Evolutionary conservation across 2,888 invertebrate species (phyloP).

Genomic region (Rhogogaster chlorosoma): DNA sequence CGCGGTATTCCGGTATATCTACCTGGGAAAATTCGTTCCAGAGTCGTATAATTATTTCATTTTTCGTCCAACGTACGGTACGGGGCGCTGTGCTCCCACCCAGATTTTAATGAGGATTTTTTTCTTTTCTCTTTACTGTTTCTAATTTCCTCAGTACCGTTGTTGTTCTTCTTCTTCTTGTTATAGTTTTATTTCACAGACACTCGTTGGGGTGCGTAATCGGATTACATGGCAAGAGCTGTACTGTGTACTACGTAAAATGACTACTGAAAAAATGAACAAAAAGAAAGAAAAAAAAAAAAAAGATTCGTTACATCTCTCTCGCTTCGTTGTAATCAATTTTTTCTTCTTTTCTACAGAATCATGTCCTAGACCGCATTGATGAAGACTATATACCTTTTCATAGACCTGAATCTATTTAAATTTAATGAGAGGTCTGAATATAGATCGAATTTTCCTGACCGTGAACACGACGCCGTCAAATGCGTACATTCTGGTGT

Average conservation of each 20-base stretch:
- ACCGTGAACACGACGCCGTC: neutral
- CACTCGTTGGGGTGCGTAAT: neutral
- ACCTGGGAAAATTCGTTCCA: neutral
- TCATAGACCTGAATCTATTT: neutral
- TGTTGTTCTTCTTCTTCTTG: neutral
- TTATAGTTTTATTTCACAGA: slow-evolving; percentile 25
- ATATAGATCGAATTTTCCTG: neutral
- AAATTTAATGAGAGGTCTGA: neutral
- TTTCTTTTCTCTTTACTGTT: neutral
- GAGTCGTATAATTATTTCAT: slow-evolving; percentile 18
- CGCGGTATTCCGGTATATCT: neutral
- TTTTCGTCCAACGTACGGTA: neutral
- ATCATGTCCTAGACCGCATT: neutral
- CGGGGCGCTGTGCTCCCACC: neutral
- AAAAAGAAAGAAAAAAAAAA: too few species aligned
- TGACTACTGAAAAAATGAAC: neutral
- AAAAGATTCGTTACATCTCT: neutral
- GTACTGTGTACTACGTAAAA: neutral
- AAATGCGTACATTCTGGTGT: neutral
- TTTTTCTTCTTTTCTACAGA: neutral
- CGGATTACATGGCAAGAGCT: slow-evolving; percentile 19
- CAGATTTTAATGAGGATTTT: slow-evolving; percentile 12
- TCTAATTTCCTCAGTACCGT: slow-evolving; percentile 25
- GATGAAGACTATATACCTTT: neutral
- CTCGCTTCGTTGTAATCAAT: neutral